These are phyloP conservation scores for Triplophysa rosa DNA, from an alignment of 2,113 vertebrate genomes.

Conservation along the genomic window DNA sequence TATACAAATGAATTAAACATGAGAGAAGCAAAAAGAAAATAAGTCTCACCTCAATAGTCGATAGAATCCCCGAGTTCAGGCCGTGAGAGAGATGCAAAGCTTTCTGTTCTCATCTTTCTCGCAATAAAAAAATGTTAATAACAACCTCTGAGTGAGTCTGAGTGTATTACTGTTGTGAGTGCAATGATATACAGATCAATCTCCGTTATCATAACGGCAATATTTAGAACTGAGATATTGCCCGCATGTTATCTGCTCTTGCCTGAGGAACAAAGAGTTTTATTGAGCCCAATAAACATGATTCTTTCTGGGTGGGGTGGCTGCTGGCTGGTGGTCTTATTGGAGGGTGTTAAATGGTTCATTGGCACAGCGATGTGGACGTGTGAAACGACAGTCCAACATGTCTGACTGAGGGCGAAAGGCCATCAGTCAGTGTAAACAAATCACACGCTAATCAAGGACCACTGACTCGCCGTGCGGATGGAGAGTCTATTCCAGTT, in stretches of 20 bases:
- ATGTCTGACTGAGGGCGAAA: slow-evolving; percentile 71
- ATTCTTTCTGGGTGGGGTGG: slow-evolving; percentile 73
- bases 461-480: slow-evolving; percentile 61
- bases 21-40: slow-evolving; percentile 32
- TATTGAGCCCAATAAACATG: slow-evolving; percentile 77
- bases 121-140: slow-evolving; percentile 19
- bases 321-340: slow-evolving; percentile 63
- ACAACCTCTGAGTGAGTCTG: slow-evolving; percentile 26
- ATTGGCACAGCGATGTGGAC: slow-evolving; percentile 82
- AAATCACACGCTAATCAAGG: slow-evolving; percentile 81
- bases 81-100: slow-evolving; percentile 6
- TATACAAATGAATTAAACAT: slow-evolving; percentile 43
- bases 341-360: slow-evolving; percentile 85
- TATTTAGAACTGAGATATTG: slow-evolving; percentile 41
- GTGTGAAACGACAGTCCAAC: slow-evolving; percentile 71
- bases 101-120: neutral
- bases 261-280: slow-evolving; percentile 69
- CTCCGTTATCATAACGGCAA: slow-evolving; percentile 40
- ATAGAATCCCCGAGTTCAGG: neutral
- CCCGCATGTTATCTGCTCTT: slow-evolving; percentile 34
- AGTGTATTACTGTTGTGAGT: slow-evolving; percentile 27
- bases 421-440: slow-evolving; percentile 82
- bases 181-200: slow-evolving; percentile 25
- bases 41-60: neutral
- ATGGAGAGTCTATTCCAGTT: slow-evolving; percentile 69